phyloP scores from a whole-genome alignment of 2,888 invertebrate genomes.

The Prosopocoilus inquinatus region DNA sequence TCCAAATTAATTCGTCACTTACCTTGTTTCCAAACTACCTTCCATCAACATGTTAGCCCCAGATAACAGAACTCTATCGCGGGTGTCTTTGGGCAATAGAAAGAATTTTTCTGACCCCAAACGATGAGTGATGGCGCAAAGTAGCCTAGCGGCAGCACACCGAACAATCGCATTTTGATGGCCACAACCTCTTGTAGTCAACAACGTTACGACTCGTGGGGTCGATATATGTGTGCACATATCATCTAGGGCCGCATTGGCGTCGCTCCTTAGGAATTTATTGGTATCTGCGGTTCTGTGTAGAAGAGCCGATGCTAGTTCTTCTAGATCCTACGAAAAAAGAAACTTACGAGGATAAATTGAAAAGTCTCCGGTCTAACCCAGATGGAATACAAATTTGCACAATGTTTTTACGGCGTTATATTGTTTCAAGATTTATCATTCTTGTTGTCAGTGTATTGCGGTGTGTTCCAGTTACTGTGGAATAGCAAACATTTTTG shows the following conservation, averaged over 20 bases:
- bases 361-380: too few relatives aligned
- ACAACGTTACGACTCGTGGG: constrained; percentile 63
- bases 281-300: constrained; percentile 93
- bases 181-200: constrained; percentile 67
- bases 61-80: constrained; percentile 75
- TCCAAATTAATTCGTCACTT: constrained; percentile 25
- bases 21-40: constrained; percentile 83
- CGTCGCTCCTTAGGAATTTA: constrained; percentile 87
- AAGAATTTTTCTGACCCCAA: constrained; percentile 73
- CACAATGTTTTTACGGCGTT: too few relatives aligned
- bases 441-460: too few relatives aligned
- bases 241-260: constrained; percentile 74
- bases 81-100: constrained; percentile 70
- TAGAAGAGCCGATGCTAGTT: constrained; percentile 75
- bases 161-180: constrained; percentile 89
- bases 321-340: constrained; percentile 73
- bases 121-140: constrained; percentile 69
- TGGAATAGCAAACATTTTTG: too few relatives aligned
- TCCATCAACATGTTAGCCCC: constrained; percentile 83
- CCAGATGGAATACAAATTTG: too few relatives aligned
- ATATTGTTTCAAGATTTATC: too few relatives aligned
- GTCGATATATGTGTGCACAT: constrained; percentile 78
- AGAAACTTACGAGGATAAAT: too few relatives aligned
- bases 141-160: constrained; percentile 76
- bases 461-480: too few relatives aligned